Evolutionary conservation across 2,113 vertebrate genomes (phyloP).

Genomic region (Gymnobelideus leadbeateri): DNA sequence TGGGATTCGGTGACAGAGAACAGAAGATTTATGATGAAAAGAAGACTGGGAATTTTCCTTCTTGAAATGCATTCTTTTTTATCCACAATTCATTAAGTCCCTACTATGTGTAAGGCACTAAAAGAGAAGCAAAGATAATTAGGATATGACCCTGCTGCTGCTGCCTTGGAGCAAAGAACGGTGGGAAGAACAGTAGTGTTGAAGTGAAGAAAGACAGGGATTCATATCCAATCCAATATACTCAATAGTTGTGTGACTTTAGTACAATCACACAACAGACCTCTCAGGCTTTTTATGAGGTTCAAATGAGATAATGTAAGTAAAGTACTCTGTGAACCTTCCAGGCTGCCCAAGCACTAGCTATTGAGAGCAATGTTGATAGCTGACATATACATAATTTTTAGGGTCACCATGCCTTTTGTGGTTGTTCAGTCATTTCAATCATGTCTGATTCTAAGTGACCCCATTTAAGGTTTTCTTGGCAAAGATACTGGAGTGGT

Average conservation of each 20-base stretch:
- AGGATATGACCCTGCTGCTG: neutral
- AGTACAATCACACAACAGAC: neutral
- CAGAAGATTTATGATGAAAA: neutral
- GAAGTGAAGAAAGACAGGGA: neutral
- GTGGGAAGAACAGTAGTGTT: neutral
- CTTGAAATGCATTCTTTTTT: neutral
- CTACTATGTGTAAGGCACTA: neutral
- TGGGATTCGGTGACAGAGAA: neutral
- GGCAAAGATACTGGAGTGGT: neutral
- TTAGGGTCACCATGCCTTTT: neutral
- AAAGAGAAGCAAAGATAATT: neutral
- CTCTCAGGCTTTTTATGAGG: neutral
- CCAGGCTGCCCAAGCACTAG: neutral
- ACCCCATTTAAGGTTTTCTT: neutral
- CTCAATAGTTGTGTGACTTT: neutral
- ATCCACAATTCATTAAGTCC: neutral
- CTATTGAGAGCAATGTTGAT: neutral
- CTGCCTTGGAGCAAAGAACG: neutral
- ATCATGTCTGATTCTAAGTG: neutral
- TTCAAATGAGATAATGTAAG: neutral
- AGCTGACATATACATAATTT: neutral
- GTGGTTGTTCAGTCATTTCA: neutral
- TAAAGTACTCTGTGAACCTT: neutral
- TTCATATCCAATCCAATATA: neutral
- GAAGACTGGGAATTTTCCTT: neutral